These are phyloP conservation scores for Syritta pipiens DNA, from an alignment of 2,888 invertebrate genomes.

Conservation along the genomic window DNA sequence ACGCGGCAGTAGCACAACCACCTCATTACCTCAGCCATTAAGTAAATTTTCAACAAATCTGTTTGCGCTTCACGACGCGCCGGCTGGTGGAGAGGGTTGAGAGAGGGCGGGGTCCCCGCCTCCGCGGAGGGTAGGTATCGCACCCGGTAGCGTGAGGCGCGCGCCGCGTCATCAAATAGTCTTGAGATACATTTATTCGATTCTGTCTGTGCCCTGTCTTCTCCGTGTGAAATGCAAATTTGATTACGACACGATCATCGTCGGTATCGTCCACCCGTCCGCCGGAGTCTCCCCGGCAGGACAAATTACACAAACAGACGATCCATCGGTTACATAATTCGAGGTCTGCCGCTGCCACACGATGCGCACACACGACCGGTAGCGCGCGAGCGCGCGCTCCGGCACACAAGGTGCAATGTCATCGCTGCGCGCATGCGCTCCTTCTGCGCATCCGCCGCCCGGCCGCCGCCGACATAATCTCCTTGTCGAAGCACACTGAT, in stretches of 20 bases:
- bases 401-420: slow-evolving; percentile 48
- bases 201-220: slow-evolving; percentile 8
- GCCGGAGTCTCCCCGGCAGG: no score
- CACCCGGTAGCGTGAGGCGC: no score
- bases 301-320: slow-evolving; percentile 52
- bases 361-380: slow-evolving; percentile 43
- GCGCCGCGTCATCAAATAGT: neutral
- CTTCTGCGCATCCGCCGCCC: neutral
- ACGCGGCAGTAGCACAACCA: neutral
- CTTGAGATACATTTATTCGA: slow-evolving; percentile 19
- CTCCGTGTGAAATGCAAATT: slow-evolving; percentile 46
- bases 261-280: neutral
- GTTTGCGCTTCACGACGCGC: slow-evolving; percentile 7
- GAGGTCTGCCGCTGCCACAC: neutral
- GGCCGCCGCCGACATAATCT: slow-evolving; percentile 32
- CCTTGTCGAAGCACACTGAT: slow-evolving; percentile 55
- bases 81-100: neutral
- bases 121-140: no score
- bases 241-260: slow-evolving; percentile 51
- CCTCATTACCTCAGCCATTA: slow-evolving; percentile 7
- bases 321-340: slow-evolving; percentile 31
- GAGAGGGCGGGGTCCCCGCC: no score
- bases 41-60: slow-evolving; percentile 17
- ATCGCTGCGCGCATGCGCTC: slow-evolving; percentile 37
- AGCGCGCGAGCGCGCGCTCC: slow-evolving; percentile 11